Percentiles rank a stretch among this genome's conserved stretches.
These are phyloP conservation scores for Nyctereutes procyonoides DNA, from an alignment of 2,113 vertebrate species.

Conservation along the genomic window DNA sequence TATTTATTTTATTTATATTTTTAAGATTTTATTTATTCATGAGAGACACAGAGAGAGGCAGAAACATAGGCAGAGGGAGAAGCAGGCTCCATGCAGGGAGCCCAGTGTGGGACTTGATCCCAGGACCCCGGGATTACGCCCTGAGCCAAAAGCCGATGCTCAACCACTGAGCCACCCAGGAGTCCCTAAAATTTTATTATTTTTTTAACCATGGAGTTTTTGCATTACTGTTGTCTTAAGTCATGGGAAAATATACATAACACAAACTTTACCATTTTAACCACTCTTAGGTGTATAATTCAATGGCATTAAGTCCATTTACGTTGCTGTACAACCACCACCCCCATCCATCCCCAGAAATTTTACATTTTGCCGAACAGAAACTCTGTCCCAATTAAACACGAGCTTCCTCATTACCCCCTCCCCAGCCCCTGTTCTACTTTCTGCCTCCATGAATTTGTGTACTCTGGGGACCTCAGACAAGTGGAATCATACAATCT, in stretches of 20 bases:
- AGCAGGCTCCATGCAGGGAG: too few relatives aligned
- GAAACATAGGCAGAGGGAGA: too few relatives aligned
- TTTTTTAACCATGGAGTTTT: not conserved
- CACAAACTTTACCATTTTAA: not conserved
- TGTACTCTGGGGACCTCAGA: fast-evolving
- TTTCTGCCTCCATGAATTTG: not conserved
- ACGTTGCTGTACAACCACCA: fast-evolving
- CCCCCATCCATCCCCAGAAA: not conserved
- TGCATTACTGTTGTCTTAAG: not conserved
- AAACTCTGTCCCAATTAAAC: not conserved
- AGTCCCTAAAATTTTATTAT: too few relatives aligned
- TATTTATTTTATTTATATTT: not conserved
- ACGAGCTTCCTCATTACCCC: fast-evolving
- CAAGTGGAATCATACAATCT: fast-evolving
- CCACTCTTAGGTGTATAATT: not conserved
- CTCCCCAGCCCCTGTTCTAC: not conserved
- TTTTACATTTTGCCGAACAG: not conserved
- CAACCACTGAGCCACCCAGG: too few relatives aligned
- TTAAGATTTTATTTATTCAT: too few relatives aligned
- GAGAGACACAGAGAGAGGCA: too few relatives aligned
- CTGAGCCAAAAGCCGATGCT: too few relatives aligned
- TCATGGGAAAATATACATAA: not conserved
- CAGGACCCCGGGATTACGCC: too few relatives aligned
- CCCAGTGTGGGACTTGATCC: too few relatives aligned
- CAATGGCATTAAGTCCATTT: too few relatives aligned